Percentiles rank a stretch among this genome's conserved stretches.
phyloP scores from a whole-genome alignment of 1,140 invertebrate species.

The Drosophila pandora region DNA sequence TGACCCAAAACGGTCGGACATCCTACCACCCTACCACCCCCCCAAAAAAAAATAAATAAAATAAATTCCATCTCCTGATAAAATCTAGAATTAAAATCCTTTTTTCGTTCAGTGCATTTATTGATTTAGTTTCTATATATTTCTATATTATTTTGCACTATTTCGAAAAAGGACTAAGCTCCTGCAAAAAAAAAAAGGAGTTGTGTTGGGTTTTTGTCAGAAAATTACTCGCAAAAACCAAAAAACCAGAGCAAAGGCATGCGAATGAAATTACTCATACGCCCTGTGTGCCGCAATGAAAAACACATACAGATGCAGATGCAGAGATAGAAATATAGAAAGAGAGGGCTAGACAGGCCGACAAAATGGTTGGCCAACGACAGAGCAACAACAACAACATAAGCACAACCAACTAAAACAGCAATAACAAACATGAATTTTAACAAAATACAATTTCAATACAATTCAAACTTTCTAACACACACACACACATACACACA shows the following conservation, averaged over 20 bases:
- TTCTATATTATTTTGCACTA: slow-evolving; percentile 63
- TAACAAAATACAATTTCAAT: slow-evolving; percentile 83
- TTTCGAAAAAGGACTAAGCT: slow-evolving; percentile 38
- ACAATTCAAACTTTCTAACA: slow-evolving; percentile 83
- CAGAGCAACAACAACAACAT: slow-evolving; percentile 60
- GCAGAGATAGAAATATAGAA: slow-evolving; percentile 10
- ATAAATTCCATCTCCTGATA: not conserved
- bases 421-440: slow-evolving; percentile 82
- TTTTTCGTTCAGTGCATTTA: slow-evolving; percentile 56
- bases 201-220: slow-evolving; percentile 35
- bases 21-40: not conserved
- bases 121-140: slow-evolving; percentile 65
- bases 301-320: slow-evolving; percentile 10
- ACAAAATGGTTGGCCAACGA: slow-evolving; percentile 81
- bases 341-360: slow-evolving; percentile 51
- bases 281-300: slow-evolving; percentile 45
- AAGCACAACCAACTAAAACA: slow-evolving; percentile 46
- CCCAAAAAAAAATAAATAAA: not conserved
- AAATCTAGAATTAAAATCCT: not conserved
- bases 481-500: slow-evolving; percentile 44
- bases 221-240: slow-evolving; percentile 66
- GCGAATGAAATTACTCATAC: slow-evolving; percentile 60
- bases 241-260: slow-evolving; percentile 51
- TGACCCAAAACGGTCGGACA: slow-evolving; percentile 41
- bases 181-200: slow-evolving; percentile 19